Evolutionary conservation across 2,113 vertebrate genomes (phyloP).

Genomic region (Noturus placidus): DNA sequence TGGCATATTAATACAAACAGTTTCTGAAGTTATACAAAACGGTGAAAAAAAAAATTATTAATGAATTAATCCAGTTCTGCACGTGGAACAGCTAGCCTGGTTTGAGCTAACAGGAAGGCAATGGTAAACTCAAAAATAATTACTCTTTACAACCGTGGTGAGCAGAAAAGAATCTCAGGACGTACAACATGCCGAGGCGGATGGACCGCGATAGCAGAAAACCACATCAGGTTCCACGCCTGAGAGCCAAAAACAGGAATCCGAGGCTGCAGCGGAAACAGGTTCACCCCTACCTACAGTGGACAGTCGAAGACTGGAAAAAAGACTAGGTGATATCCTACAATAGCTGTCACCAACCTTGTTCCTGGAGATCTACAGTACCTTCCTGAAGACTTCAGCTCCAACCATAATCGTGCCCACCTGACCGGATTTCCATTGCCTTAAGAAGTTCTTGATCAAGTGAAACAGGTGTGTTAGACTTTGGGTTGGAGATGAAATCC

Average conservation of each 20-base stretch:
- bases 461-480: too few species aligned
- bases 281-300: background rate
- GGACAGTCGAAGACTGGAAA: background rate
- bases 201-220: background rate
- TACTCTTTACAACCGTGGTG: background rate
- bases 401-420: too few species aligned
- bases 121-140: background rate
- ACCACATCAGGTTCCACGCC: background rate
- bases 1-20: background rate
- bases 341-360: too few species aligned
- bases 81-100: background rate
- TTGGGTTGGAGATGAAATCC: too few species aligned
- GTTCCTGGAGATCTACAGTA: too few species aligned
- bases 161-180: background rate
- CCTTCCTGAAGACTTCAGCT: too few species aligned
- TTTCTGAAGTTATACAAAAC: background rate
- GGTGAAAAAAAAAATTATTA: background rate
- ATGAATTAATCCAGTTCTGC: background rate
- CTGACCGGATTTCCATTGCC: too few species aligned
- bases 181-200: background rate
- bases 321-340: background rate
- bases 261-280: background rate
- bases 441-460: too few species aligned
- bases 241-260: background rate
- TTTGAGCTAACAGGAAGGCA: background rate